These are phyloP conservation scores for Macaria liturata DNA, from an alignment of 2,888 invertebrate species.

Conservation along the genomic window DNA sequence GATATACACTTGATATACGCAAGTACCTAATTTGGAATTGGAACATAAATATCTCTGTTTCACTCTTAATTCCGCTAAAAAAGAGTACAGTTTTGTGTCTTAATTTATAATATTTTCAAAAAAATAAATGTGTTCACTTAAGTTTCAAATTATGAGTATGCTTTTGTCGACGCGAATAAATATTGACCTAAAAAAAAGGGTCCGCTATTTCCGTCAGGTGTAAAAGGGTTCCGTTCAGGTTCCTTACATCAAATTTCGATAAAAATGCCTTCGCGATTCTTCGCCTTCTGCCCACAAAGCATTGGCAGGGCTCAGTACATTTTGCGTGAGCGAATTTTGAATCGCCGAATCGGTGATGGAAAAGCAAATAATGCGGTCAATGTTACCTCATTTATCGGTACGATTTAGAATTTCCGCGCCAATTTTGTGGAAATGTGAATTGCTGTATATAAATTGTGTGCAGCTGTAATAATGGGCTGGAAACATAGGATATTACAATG, in stretches of 20 bases:
- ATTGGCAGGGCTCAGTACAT: conserved; percentile 9
- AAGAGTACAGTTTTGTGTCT: too few species aligned
- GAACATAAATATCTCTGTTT: too few species aligned
- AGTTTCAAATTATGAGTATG: not conserved
- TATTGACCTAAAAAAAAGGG: conserved; percentile 7
- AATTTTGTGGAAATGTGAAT: not conserved
- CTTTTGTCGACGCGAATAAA: conserved; percentile 6
- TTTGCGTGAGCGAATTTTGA: not conserved
- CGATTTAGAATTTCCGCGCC: conserved; percentile 1
- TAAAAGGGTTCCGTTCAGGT: conserved; percentile 12
- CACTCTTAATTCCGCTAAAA: too few species aligned
- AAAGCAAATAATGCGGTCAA: conserved; percentile 6
- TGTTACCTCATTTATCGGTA: conserved; percentile 5
- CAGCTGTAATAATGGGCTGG: not conserved
- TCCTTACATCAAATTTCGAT: conserved; percentile 15
- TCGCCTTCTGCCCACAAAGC: conserved; percentile 8
- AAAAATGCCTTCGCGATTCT: conserved; percentile 12
- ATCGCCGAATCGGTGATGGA: conserved; percentile 7
- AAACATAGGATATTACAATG: too few species aligned
- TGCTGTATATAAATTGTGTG: not conserved
- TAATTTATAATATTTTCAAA: too few species aligned
- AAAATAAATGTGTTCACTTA: too few species aligned
- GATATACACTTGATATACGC: too few species aligned
- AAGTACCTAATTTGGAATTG: too few species aligned
- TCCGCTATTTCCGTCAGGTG: conserved; percentile 13